A percentile compares a stretch with the other conserved stretches of the same genome.
phyloP scores from a whole-genome alignment of 2,888 invertebrate species.

The Salpingus planirostris region DNA sequence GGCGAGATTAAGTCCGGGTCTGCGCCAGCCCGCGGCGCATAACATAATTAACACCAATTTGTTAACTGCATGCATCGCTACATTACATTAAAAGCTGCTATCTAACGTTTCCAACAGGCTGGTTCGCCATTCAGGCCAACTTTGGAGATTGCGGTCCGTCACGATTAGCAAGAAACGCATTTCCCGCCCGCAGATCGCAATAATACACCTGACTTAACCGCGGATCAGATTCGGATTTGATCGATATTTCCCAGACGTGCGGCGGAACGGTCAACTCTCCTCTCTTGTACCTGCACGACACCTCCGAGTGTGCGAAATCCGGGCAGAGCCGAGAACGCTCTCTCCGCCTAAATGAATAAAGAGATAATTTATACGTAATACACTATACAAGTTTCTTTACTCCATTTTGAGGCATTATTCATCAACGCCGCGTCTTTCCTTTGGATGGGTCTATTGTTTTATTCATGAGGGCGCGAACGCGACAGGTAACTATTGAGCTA shows the following conservation, averaged over 20 bases:
- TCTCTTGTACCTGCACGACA: too few species aligned
- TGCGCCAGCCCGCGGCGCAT: conserved; percentile 3
- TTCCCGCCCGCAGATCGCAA: conserved; percentile 21
- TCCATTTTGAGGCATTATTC: conserved; percentile 19
- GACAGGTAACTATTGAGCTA: conserved; percentile 23
- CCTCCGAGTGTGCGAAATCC: too few species aligned
- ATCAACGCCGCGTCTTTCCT: conserved; percentile 18
- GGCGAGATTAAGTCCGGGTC: too few species aligned
- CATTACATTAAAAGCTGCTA: conserved; percentile 29
- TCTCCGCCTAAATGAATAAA: background rate
- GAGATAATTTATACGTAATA: too few species aligned
- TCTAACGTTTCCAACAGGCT: conserved; percentile 34
- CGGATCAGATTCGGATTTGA: conserved; percentile 10
- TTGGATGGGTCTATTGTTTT: conserved; percentile 20
- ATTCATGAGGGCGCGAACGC: conserved; percentile 19
- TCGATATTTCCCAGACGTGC: background rate
- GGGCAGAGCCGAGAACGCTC: too few species aligned
- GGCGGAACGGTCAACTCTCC: too few species aligned
- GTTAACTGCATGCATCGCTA: conserved; percentile 15
- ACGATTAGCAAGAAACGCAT: conserved; percentile 30
- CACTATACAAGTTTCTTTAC: too few species aligned
- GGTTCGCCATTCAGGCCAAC: conserved; percentile 29
- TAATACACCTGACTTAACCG: conserved; percentile 21
- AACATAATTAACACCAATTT: conserved; percentile 14
- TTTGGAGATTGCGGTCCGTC: conserved; percentile 29